phyloP scores from a whole-genome alignment of 1,140 invertebrate genomes.

The Drosophila insularis region DNA sequence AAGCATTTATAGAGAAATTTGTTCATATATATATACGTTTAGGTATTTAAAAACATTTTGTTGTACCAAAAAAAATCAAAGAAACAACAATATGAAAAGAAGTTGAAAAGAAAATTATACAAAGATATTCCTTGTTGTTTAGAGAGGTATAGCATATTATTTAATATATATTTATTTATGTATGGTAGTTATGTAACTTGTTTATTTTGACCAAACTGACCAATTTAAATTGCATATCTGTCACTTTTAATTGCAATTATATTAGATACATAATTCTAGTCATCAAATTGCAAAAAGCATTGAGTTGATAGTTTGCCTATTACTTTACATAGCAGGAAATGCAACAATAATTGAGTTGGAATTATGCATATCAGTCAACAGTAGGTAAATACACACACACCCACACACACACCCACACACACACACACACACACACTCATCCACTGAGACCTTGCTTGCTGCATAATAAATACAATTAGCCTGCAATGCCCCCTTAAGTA shows the following conservation, averaged over 20 bases:
- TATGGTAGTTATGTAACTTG: neutral
- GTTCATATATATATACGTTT: constrained; percentile 66
- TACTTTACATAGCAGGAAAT: constrained; percentile 14
- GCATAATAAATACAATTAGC: constrained; percentile 69
- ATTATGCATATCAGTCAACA: constrained; percentile 6
- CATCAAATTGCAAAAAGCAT: constrained; percentile 1
- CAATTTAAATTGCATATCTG: neutral
- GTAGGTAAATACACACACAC: neutral
- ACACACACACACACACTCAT: constrained; percentile 7
- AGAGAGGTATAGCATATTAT: neutral
- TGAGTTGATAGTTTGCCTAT: neutral
- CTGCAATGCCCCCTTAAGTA: constrained; percentile 69
- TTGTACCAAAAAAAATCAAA: constrained; percentile 54
- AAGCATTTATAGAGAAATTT: constrained; percentile 81
- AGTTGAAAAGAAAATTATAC: constrained; percentile 46
- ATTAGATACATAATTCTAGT: neutral
- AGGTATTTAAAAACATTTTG: constrained; percentile 29
- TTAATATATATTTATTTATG: neutral
- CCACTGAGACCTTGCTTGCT: neutral
- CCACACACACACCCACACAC: constrained; percentile 21
- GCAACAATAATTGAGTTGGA: constrained; percentile 37
- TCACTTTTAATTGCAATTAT: neutral
- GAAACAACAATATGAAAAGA: constrained; percentile 52
- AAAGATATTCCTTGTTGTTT: constrained; percentile 40
- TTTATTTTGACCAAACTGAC: neutral